Evolutionary conservation across 2,888 invertebrate genomes (phyloP), one percentile per base, ranked within the genome.

Genomic region (Drosophila nigricruria): DNA sequence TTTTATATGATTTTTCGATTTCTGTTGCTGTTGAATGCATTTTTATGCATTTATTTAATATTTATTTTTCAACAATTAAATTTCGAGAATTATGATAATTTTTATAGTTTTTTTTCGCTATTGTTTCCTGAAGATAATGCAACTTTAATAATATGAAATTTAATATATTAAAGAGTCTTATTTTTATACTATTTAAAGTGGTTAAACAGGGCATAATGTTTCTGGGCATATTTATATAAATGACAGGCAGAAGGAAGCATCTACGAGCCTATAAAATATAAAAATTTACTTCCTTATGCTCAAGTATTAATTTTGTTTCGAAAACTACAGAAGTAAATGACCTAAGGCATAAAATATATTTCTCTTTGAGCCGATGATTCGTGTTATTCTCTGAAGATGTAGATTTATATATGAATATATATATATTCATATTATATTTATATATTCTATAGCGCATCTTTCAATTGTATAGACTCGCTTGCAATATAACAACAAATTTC

Each of bases 1-100:
- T 78, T 85, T 82, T 82, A 82, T 85, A 82, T 25, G 43, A 47
- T 49, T 20, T 40, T 45, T 5, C 16, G 36, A 16, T 12, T 27
- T 50, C 12, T 47, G 10, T 34, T 18, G 38, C 16, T n/a, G 2
- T 25, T 23, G 5, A 25, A 18, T 54, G 57, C 38, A 10, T 18
- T 14, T 4, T 14, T 56, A 45, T 45, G 42, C 34, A 36, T 5
- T 43, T 5, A 34, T 34, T 52, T 34, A 16, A 30, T 14, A 40
- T 38, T 10, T 27, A 27, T 18, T 18, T 52, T 36, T 30, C 5
- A 25, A 30, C 18, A 42, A 14, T 50, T 23, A 36, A 43, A 66
- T 34, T 42, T 8, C 5, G 23, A 12, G 12, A 14, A n/a, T 8
- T 18, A 43, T 66, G 12, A 30, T 32, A 3, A 38, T 40, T 47